A percentile compares a stretch with the other conserved stretches of the same genome.
These are phyloP conservation scores for Kryptolebias marmoratus DNA, from an alignment of 2,113 vertebrate species.

Conservation along the genomic window DNA sequence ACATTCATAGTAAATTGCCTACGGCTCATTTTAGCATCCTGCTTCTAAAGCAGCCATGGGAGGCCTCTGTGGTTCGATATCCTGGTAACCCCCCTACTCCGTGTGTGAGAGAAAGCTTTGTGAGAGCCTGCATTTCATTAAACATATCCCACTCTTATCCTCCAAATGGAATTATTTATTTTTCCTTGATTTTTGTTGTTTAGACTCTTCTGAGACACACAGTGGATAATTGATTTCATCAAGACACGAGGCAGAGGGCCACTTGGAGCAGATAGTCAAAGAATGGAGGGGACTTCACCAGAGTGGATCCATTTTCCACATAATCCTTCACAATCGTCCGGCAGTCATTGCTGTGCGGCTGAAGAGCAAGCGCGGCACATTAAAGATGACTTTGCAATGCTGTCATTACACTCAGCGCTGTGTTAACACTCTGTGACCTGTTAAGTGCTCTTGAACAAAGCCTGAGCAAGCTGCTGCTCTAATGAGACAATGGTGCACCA, in stretches of 20 bases:
- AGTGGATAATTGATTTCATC: conserved; percentile 74
- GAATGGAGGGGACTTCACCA: conserved; percentile 67
- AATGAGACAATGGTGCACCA: conserved; percentile 58
- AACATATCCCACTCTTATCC: conserved; percentile 57
- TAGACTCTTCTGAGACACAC: conserved; percentile 31
- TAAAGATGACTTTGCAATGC: conserved; percentile 70
- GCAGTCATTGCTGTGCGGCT: conserved; percentile 44
- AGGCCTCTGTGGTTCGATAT: conserved; percentile 68
- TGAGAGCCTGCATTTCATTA: conserved; percentile 68
- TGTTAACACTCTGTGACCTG: conserved; percentile 69
- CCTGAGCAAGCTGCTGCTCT: conserved; percentile 45
- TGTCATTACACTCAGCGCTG: conserved; percentile 61
- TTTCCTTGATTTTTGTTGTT: conserved; percentile 53
- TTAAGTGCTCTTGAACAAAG: conserved; percentile 75
- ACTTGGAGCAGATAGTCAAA: conserved; percentile 38
- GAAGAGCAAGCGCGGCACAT: conserved; percentile 53
- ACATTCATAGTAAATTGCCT: conserved; percentile 58
- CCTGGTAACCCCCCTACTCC: conserved; percentile 51
- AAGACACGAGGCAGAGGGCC: conserved; percentile 34
- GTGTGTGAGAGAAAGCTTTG: conserved; percentile 20
- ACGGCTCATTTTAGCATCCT: conserved; percentile 65
- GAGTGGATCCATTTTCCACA: conserved; percentile 75
- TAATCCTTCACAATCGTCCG: conserved; percentile 74
- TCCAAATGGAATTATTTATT: conserved; percentile 68
- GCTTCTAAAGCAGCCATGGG: conserved; percentile 64